Percentiles rank a stretch among this genome's conserved stretches.
These are phyloP conservation scores for Alouatta palliata DNA, from an alignment of 2,113 vertebrate species.

Conservation along the genomic window DNA sequence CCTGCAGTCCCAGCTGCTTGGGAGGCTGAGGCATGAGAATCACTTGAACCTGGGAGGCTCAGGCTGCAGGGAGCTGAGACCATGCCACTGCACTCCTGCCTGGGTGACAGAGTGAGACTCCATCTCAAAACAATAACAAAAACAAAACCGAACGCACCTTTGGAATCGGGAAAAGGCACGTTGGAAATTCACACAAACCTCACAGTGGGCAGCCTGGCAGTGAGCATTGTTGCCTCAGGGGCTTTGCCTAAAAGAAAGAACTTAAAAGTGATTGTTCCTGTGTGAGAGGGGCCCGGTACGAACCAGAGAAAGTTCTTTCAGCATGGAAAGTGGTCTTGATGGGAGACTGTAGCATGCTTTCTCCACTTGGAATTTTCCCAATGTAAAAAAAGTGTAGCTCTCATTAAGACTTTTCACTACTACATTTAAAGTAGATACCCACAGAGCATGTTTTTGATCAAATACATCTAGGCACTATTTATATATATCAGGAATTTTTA, in stretches of 20 bases:
- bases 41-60: no score
- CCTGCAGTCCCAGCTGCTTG: no score
- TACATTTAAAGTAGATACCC: background rate
- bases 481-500: background rate
- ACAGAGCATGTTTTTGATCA: background rate
- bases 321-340: rapidly evolving
- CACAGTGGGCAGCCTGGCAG: background rate
- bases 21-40: no score
- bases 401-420: background rate
- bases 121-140: no score
- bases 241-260: background rate
- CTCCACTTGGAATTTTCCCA: background rate
- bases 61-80: no score
- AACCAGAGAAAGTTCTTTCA: background rate
- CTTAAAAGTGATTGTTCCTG: background rate
- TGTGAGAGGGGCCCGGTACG: rapidly evolving
- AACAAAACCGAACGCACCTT: background rate
- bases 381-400: background rate
- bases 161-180: background rate
- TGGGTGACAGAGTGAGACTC: no score
- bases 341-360: background rate
- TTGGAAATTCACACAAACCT: background rate
- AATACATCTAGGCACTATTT: background rate
- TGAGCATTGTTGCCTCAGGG: background rate
- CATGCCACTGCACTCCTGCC: no score